Evolutionary conservation across 2,888 invertebrate species (phyloP), one percentile per base, ranked within the genome.

Genomic region (Eupeodes latifasciatus): DNA sequence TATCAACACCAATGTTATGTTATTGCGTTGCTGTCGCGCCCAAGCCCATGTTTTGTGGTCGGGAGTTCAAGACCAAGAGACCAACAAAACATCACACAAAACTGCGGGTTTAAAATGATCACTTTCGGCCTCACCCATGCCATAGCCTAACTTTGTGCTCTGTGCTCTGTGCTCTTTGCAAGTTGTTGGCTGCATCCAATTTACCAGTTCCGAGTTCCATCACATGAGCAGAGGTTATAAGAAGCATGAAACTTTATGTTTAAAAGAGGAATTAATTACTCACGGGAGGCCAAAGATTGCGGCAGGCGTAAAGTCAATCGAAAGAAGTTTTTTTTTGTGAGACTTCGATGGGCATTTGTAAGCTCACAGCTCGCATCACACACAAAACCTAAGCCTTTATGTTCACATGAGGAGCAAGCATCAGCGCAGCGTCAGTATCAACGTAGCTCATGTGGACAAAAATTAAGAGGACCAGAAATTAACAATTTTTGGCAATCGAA

Each of bases 261-360:
- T 12, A 57, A 72, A 78, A 81, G 67, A 57, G 69, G 81, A 81
- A 88, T 88, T 88, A 88, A 88, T 88, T 88, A 88, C 88, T 81
- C 80, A 66, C 51, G 69, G 88, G 78, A 85, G 88, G 78, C 66
- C 87, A 76, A 59, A 64, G 64, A 81, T 76, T 62, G 62, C 16
- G 36, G 11, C 62, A 55, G 62, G 27, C 75, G 16, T 59, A 59
- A 64, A 76, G 69, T 80, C 84, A 83, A 87, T 76, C 66, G 53
- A 19, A 19, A 7, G 27, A 81, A 49, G 40, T 40, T 40, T 27
- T 27, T 27, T 27, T 27, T 27, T 84, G 75, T 51, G 67, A 72
- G 16, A 47, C 49, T 57, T 59, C 55, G 57, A 66, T 71, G 71
- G 57, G 19, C 66, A 64, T 67, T 51, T 36, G 11, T 12, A 16